A percentile compares a stretch with the other conserved stretches of the same genome.
Evolutionary conservation across 2,113 vertebrate species (phyloP).

Genomic region (Accipiter virgatus): DNA sequence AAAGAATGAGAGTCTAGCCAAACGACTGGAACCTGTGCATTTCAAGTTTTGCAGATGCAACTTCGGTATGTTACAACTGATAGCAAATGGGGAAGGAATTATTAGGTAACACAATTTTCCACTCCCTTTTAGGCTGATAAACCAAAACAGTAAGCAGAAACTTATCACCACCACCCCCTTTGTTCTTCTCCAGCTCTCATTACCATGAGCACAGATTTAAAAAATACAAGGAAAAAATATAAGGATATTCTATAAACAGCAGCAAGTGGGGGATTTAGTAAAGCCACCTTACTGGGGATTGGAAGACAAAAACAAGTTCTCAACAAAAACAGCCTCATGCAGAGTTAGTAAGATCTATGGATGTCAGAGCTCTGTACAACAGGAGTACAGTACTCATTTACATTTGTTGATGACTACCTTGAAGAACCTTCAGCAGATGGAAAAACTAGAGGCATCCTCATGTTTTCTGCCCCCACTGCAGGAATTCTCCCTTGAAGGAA

Average conservation of each 20-base stretch:
- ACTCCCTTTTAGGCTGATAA: neutral
- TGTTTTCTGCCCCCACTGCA: neutral
- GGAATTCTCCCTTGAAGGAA: neutral
- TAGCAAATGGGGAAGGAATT: neutral
- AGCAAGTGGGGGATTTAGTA: neutral
- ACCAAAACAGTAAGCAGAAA: neutral
- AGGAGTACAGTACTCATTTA: neutral
- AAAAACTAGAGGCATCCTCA: neutral
- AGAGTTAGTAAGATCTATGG: neutral
- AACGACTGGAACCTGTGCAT: neutral
- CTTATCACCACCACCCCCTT: too few species aligned
- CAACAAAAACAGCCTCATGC: neutral
- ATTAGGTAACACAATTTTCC: neutral
- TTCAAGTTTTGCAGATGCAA: neutral
- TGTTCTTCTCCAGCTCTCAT: neutral
- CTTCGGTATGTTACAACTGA: neutral
- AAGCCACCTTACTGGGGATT: fast-evolving
- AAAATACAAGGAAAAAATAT: neutral
- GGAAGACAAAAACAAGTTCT: neutral
- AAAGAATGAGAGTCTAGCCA: neutral
- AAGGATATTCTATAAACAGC: neutral
- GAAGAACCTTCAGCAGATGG: neutral
- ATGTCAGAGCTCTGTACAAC: neutral
- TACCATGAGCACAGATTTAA: fast-evolving
- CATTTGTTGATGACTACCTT: neutral